Base-by-base conservation (phyloP, 2,797 vertebrate species). In the Gymnoscopelus microlampas region DNA sequence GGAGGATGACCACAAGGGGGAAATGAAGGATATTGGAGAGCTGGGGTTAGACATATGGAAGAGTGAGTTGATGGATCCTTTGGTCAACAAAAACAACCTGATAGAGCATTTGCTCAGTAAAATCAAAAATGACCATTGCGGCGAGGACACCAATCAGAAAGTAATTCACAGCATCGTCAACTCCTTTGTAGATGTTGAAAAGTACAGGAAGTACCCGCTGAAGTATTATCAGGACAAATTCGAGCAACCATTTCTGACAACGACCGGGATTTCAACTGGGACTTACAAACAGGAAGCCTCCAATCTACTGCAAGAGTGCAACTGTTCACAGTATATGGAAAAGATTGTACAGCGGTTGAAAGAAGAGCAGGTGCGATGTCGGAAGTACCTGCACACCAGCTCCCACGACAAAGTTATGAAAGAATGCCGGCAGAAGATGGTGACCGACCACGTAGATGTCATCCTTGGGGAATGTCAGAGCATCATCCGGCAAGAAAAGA, bases 161-260 rank as follows among this genome's bases (percentile, higher is more conserved):
- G 96, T 99, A 91, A 98, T 95, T 89, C 97, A 99, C 62, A 98
- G 96, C 94, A 96, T 99, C 95, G 98, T 99, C 94, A 96, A 99
- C 96, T 99, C 98, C 94, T 99, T 99, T 99, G 97, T 99, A 98
- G 97, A 99, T 96, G 98, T 99, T 98, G 97, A 99, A 98, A 97
- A 99, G 95, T 99, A 98, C 96, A 98, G 98, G 95, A 99, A 99
- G 95, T 98, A 98, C 93, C 98, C 98, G 88, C 95, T 95, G 79
- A 95, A 93, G 98, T 99, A 99, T 98, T 99, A 99, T 97, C 98
- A 99, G 95, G 98, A 99, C 93, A 97, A 97, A 89, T 99, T 99
- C 89, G 98, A 99, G 94, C 96, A 94, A 90, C 96, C 96, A 81
- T 99, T 99, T 96, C 95, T 99, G 94, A 94, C 92, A 74, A 98